Conservation (phyloP, 1,140 invertebrate species). For the Anthonomus grandis region DNA sequence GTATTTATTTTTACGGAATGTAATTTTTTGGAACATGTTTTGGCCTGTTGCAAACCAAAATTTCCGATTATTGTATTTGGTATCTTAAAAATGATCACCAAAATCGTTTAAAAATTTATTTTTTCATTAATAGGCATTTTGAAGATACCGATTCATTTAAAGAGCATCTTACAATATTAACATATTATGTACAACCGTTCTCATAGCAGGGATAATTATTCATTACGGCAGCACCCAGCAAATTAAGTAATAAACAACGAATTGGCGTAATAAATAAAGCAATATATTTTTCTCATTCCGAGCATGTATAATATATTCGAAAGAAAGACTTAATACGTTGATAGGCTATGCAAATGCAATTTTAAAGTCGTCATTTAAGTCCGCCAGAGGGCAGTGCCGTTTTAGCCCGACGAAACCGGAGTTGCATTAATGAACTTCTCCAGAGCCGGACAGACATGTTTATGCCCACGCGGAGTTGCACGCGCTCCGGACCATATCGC, state of each 20-base stretch:
- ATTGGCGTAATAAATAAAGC: conserved; percentile 17
- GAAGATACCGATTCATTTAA: no score
- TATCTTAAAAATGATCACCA: no score
- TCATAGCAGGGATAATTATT: no score
- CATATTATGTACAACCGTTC: no score
- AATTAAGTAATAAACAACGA: conserved; percentile 14
- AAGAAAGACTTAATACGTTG: conserved; percentile 31
- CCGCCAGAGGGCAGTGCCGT: conserved; percentile 43
- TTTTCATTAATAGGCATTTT: no score
- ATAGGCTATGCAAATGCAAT: conserved; percentile 46
- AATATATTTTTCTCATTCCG: conserved; percentile 14
- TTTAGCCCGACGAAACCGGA: conserved; percentile 44
- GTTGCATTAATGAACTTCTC: conserved; percentile 48
- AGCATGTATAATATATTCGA: conserved; percentile 22
- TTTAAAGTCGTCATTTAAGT: conserved; percentile 47
- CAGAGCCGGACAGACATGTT: conserved; percentile 47
- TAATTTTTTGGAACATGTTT: no score
- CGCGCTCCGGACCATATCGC: conserved; percentile 47
- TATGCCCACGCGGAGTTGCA: conserved; percentile 46
- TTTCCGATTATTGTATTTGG: no score
- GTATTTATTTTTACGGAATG: no score
- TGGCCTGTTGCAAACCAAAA: no score
- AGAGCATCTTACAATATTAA: no score
- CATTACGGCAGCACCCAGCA: no score
- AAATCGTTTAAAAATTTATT: no score